Conservation (phyloP, 2,113 vertebrate genomes). For the human (Homo sapiens) region DNA sequence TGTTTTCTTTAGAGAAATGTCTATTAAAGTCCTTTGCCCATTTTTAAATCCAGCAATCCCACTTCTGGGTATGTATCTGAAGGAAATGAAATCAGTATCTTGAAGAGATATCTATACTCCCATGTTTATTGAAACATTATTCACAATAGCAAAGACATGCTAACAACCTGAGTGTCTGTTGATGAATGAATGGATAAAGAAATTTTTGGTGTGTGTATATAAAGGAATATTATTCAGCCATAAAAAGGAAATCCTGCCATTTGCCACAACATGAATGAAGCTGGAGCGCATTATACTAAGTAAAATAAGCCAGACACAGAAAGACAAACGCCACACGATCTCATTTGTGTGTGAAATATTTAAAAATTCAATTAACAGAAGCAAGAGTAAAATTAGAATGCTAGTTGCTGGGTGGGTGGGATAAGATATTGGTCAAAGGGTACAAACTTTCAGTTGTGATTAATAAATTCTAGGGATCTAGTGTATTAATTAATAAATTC, state of each 20-base stretch:
- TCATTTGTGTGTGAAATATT: background rate
- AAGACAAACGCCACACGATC: background rate
- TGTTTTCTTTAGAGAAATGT: background rate
- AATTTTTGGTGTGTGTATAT: background rate
- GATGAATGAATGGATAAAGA: background rate
- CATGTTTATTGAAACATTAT: too few relatives aligned
- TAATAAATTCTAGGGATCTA: background rate
- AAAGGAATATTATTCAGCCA: background rate
- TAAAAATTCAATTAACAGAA: too few relatives aligned
- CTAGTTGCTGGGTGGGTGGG: too few relatives aligned
- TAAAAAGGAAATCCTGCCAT: background rate
- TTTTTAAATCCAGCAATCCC: background rate
- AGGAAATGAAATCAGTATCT: background rate
- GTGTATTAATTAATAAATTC: background rate
- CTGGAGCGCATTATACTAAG: background rate
- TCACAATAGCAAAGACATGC: background rate
- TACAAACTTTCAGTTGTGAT: background rate
- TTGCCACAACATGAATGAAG: background rate
- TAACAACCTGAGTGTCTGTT: background rate
- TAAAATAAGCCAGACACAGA: background rate
- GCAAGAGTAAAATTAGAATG: background rate
- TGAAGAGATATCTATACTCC: background rate
- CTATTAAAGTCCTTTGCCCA: background rate
- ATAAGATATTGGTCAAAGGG: background rate
- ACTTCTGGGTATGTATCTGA: background rate